Base-by-base conservation (phyloP, 1,140 invertebrate species). In the Sinonovacula constricta region DNA sequence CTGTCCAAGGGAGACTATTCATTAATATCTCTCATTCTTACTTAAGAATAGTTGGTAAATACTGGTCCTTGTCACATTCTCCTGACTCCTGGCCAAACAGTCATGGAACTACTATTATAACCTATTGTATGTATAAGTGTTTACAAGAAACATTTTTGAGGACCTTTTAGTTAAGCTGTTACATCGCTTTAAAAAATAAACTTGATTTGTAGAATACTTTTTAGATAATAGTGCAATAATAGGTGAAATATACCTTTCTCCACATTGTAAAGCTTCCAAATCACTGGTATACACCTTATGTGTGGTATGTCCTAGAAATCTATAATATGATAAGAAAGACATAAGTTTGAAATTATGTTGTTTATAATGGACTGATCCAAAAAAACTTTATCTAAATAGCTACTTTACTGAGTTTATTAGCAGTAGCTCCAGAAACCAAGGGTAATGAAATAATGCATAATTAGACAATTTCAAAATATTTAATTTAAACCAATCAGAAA, bases 181-280 rank as follows among this genome's bases (percentile, higher is more conserved):
- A n/a, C n/a, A n/a, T n/a, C n/a, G n/a, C n/a, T n/a, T n/a, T n/a
- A n/a, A n/a, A n/a, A n/a, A n/a, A n/a, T n/a, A n/a, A n/a, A n/a
- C n/a, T n/a, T n/a, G n/a, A n/a, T n/a, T n/a, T n/a, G n/a, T n/a
- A n/a, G n/a, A n/a, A n/a, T n/a, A n/a, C n/a, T n/a, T n/a, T n/a
- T n/a, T n/a, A n/a, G n/a, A n/a, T n/a, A n/a, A n/a, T n/a, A n/a
- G n/a, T n/a, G n/a, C n/a, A n/a, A n/a, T n/a, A n/a, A n/a, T n/a
- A n/a, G n/a, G n/a, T n/a, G n/a, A n/a, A n/a, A 62, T 31, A 39
- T 71, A 86, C 85, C 85, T 86, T 59, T 86, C 81, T 51, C 83
- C 83, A 85, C 83, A 86, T 4, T 82, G 60, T 2, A 86, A 59
- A 18, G 59, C 67, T 22, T 83, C 79, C 3, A 83, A 65, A 36